Evolutionary conservation across 2,797 vertebrate genomes (phyloP), one percentile per base, ranked within the genome.

Genomic region (Sebastes iracundus): DNA sequence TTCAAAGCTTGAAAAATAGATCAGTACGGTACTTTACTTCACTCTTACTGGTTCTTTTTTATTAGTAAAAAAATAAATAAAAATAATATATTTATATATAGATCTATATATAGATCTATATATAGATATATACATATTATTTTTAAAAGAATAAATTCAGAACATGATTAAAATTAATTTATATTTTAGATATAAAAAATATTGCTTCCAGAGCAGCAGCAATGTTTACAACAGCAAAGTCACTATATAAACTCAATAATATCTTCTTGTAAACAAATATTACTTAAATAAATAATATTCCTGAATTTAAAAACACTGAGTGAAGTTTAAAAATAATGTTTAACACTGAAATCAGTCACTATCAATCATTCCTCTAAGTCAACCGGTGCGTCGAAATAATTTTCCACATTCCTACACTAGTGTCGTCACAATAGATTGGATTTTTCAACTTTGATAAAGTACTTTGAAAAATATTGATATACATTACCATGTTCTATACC

Each of bases 31-130:
- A 49, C 16, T 49, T 49, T 20, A 49, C 14, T 13, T 38, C 46
- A 20, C 46, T 18, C 46, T 49, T 49, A 18, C 46, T 49, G 46
- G 18, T 20, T 49, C 3, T 49, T 49, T 49, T 49, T 18, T 49
- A 49, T 49, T 49, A 18, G 6, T 49, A 49, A 49, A 20, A 49
- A 20, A 18, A 18, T 5, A 38, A 38, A 38, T 38, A 38, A 20
- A 35, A 49, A 49, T 7, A 42, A 42, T 42, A 42, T 49, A 49
- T 16, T 6, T 16, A 38, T 35, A 33, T 11, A 11, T 10, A 32
- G 0, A 27, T 27, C 4, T 27, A 32, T 9, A 35, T 4, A 38
- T 18, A 18, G n/a, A n/a, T 6, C 0, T 5, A 33, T 0, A 33
- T 10, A 32, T 3, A 32, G 1, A 9, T 32, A 3, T 10, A 28